Evolutionary conservation across 2,888 invertebrate species (phyloP).

Genomic region (Ormia ochracea): DNA sequence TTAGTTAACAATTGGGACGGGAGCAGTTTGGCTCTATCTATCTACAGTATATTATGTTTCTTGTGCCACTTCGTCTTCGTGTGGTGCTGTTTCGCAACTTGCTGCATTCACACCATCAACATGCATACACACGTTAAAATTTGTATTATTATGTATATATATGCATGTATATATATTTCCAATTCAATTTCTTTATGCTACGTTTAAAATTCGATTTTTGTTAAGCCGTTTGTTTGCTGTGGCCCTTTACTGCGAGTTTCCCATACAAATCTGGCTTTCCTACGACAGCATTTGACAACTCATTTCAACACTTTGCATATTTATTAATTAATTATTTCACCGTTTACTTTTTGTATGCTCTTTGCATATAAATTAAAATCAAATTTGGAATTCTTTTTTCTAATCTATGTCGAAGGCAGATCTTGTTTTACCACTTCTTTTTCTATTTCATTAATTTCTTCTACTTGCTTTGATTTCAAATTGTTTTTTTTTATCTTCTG

Average conservation of each 20-base stretch:
- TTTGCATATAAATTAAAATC: slow-evolving; percentile 54
- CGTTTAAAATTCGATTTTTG: slow-evolving; percentile 57
- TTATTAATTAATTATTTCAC: slow-evolving; percentile 22
- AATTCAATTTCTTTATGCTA: slow-evolving; percentile 51
- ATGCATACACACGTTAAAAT: slow-evolving; percentile 16
- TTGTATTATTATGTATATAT: slow-evolving; percentile 1
- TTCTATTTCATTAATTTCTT: slow-evolving; percentile 57
- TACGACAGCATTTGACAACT: background rate
- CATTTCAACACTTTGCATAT: background rate
- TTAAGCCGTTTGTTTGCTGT: slow-evolving; percentile 36
- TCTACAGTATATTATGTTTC: slow-evolving; percentile 36
- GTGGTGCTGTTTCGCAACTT: slow-evolving; percentile 57
- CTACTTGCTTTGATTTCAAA: slow-evolving; percentile 56
- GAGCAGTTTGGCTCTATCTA: slow-evolving; percentile 38
- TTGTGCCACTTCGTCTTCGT: slow-evolving; percentile 55
- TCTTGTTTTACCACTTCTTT: slow-evolving; percentile 61
- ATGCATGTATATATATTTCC: slow-evolving; percentile 7
- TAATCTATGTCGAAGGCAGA: slow-evolving; percentile 60
- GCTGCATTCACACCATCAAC: slow-evolving; percentile 55
- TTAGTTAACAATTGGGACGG: slow-evolving; percentile 42
- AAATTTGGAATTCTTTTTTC: slow-evolving; percentile 51
- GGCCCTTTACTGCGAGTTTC: slow-evolving; percentile 36
- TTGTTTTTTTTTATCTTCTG: slow-evolving; percentile 48
- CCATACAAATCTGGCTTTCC: background rate
- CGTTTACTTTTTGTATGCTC: slow-evolving; percentile 17